Percentiles rank a stretch among this genome's conserved stretches.
phyloP scores from a whole-genome alignment of 2,797 vertebrate genomes.

The Thunnus albacares region DNA sequence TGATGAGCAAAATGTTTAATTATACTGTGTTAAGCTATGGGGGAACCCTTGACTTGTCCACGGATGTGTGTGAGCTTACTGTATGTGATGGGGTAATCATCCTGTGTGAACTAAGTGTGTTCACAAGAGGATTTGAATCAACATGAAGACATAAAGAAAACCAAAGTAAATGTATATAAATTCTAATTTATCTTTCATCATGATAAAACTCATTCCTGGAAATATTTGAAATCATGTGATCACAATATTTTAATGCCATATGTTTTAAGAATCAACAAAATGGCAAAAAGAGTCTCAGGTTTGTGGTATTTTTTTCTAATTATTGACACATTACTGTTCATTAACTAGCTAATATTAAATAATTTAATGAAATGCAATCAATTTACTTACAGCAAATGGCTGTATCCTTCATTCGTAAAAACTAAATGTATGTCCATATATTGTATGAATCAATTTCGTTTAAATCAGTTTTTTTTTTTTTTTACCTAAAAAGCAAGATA shows the following conservation, averaged over 20 bases:
- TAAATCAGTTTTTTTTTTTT: too few relatives aligned
- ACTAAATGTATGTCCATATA: neutral
- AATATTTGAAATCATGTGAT: neutral
- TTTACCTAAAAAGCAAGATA: too few relatives aligned
- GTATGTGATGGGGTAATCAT: neutral
- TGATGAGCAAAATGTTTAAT: constrained; percentile 50
- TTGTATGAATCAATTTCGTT: neutral
- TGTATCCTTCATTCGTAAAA: neutral
- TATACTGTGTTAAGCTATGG: constrained; percentile 29
- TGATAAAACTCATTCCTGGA: neutral
- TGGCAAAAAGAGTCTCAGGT: neutral
- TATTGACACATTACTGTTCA: neutral
- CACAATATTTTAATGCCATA: neutral
- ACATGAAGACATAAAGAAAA: neutral
- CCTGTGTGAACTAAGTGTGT: neutral
- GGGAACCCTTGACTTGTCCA: neutral
- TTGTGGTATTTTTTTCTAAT: neutral
- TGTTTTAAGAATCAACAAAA: neutral
- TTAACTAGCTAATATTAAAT: neutral
- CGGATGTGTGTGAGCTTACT: neutral
- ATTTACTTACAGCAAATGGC: neutral
- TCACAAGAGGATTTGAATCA: neutral
- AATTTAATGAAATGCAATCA: neutral
- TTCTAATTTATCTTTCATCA: neutral
- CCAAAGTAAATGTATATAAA: neutral